Conservation (phyloP, 2,797 vertebrate genomes). For the Mormyrops attenuatus region DNA sequence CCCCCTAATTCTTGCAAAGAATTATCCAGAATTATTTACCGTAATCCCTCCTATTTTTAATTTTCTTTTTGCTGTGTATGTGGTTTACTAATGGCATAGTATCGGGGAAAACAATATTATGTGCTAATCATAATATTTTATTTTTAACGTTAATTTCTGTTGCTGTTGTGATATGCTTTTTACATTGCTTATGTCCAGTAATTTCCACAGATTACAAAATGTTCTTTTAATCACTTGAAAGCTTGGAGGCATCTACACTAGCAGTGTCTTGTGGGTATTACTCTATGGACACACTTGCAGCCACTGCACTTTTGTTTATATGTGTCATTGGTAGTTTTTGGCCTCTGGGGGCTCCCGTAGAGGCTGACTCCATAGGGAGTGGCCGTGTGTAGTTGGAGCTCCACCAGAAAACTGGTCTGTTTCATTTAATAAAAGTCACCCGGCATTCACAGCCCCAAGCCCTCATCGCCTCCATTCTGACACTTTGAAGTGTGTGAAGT, state of each 20-base stretch:
- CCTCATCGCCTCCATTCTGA: conserved; percentile 17
- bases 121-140: neutral
- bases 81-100: neutral
- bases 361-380: neutral
- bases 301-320: neutral
- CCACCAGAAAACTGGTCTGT: conserved; percentile 34
- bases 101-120: neutral
- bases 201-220: neutral
- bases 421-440: conserved; percentile 48
- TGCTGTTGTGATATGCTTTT: neutral
- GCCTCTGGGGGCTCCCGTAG: neutral
- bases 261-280: neutral
- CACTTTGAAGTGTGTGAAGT: conserved; percentile 22
- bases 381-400: neutral
- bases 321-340: neutral
- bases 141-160: neutral
- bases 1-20: neutral
- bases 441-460: conserved; percentile 37
- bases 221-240: neutral
- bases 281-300: neutral
- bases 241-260: neutral
- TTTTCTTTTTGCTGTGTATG: neutral
- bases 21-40: neutral
- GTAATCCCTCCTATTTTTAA: neutral
- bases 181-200: neutral